Base-by-base conservation (phyloP, 2,888 invertebrate genomes). In the Mesochorus sp. region DNA sequence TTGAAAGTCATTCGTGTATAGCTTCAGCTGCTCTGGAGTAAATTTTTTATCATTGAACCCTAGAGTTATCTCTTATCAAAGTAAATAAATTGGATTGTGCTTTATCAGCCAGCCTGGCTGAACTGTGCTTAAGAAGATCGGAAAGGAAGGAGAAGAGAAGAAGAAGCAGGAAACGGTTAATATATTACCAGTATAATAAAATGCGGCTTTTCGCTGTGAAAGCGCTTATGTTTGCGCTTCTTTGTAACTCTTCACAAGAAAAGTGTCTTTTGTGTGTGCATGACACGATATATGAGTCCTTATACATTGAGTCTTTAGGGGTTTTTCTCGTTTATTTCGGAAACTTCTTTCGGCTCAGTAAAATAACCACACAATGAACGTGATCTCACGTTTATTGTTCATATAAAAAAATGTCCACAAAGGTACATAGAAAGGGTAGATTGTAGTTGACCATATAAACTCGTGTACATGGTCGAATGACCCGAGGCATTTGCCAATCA, bases 401-500 rank as follows among this genome's bases (percentile, higher is more conserved):
- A n/a, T n/a, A n/a, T n/a, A n/a, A n/a, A n/a, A n/a, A n/a, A n/a
- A 6, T 19, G 67, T 37, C 28, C 34, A 47, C 24, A 49, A 39
- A 53, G 37, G 68, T 57, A 24, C 24, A 17, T 28, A n/a, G 26
- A 66, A 66, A 37, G 31, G 12, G 14, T 57, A 34, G 57, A 24
- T 44, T 17, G 42, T 26, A 47, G 53, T 62, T 68, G 68, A 75
- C 67, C 68, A 61, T 61, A 75, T 61, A 67, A 49, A 51, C 53
- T 51, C 21, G 21, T 12, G 24, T 39, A 8, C 21, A 5, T 39
- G 59, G 42, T 42, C 19, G 31, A 44, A 67, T 61, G 31, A 53
- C 61, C 61, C n/a, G 8, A 44, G 34, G 67, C 42, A 55, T 75
- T 68, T 44, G 44, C 75, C 75, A 62, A 75, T 75, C 74, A 53